Conservation (phyloP, 2,888 invertebrate species). For the Microplitis manilae region DNA sequence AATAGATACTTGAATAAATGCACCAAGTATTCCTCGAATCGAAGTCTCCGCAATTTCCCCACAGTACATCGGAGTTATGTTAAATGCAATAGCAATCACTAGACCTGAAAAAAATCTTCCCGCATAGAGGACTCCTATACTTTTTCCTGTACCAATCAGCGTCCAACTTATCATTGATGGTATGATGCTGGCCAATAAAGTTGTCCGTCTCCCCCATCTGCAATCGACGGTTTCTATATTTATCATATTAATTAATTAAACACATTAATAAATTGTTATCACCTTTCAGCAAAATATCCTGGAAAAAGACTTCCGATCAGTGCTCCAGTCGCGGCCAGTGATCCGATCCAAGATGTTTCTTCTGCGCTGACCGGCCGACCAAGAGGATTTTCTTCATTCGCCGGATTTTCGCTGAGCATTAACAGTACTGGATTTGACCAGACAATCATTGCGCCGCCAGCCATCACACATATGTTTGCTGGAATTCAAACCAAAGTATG, state of each 20-base stretch:
- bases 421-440: constrained; percentile 73
- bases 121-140: constrained; percentile 73
- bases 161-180: constrained; percentile 82
- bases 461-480: constrained; percentile 73
- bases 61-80: constrained; percentile 86
- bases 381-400: constrained; percentile 70
- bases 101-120: constrained; percentile 77
- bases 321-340: constrained; percentile 81
- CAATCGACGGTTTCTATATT: not conserved
- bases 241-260: no score
- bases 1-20: constrained; percentile 84
- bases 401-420: constrained; percentile 47
- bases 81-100: constrained; percentile 79
- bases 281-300: constrained; percentile 77
- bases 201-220: constrained; percentile 79
- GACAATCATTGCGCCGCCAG: constrained; percentile 72
- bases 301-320: constrained; percentile 81
- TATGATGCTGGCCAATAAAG: constrained; percentile 77
- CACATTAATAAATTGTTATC: not conserved
- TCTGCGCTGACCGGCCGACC: constrained; percentile 72
- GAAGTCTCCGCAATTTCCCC: constrained; percentile 88
- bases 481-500: not conserved
- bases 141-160: constrained; percentile 75
- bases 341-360: constrained; percentile 83
- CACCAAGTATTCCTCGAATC: constrained; percentile 86